Evolutionary conservation across 1,140 invertebrate genomes (phyloP), one percentile per base, ranked within the genome.

Genomic region (Drosophila yakuba): DNA sequence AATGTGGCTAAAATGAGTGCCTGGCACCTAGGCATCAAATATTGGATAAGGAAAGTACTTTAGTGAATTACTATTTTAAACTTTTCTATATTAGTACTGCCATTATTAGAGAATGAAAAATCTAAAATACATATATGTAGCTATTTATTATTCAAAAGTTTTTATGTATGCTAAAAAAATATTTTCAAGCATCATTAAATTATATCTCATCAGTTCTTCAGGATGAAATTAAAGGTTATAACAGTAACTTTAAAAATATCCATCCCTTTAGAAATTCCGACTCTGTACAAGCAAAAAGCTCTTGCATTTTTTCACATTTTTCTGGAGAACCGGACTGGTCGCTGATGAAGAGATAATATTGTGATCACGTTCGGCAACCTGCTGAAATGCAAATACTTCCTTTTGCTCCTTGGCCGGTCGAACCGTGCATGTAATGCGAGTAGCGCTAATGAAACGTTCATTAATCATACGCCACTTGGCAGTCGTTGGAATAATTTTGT

Each of bases 291-390:
- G 38, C 11, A 39, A 39, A 14, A 39, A 39, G 50, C 63, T 75
- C 52, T 63, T 44, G 41, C 59, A 50, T 17, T 71, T 74, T 61
- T 14, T 25, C 55, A 15, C 47, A 43, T 67, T 71, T 39, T 50
- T 41, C 28, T 41, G 20, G 25, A n/a, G 44, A 36, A 43, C 56
- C 51, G 64, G 64, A 58, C 64, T 36, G 51, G 14, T 43, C 59
- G 51, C 78, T 90, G 88, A 90, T 90, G 88, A 90, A 90, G 88
- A 83, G 88, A 90, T 90, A 90, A 90, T 90, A 90, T 90, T 90
- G 88, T 86, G 88, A 90, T 90, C 88, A 90, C 88, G 88, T 91
- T 88, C 80, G 80, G 77, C 72, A 88, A 89, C 80, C 79, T 88
- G 84, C 85, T 78, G 84, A 90, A 89, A 89, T 89, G 84, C 80